phyloP scores from a whole-genome alignment of 2,888 invertebrate genomes.

The Eupithecia exiguata region DNA sequence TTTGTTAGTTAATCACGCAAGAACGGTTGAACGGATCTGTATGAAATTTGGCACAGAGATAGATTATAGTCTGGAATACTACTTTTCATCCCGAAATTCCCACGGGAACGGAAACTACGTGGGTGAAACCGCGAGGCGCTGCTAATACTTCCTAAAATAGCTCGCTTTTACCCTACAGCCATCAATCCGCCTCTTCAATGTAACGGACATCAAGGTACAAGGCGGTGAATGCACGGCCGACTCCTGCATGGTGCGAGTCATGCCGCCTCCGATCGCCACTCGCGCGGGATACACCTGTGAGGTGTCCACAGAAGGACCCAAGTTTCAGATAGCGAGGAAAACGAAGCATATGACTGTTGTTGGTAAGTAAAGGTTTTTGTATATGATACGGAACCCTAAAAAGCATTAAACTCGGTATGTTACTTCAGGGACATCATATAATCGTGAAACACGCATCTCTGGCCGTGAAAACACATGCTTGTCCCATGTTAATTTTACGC shows the following conservation, averaged over 20 bases:
- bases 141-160: background rate
- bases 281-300: constrained; percentile 76
- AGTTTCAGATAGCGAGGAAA: constrained; percentile 75
- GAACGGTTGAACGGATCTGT: too few species aligned
- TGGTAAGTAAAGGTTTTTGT: constrained; percentile 57
- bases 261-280: constrained; percentile 74
- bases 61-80: too few species aligned
- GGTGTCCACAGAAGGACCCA: constrained; percentile 78
- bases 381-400: background rate
- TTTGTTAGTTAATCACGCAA: too few species aligned
- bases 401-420: background rate
- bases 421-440: background rate
- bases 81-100: too few species aligned
- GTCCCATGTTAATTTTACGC: constrained; percentile 3
- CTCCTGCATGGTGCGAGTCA: constrained; percentile 72
- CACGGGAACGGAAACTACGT: too few species aligned
- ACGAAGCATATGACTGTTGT: constrained; percentile 80
- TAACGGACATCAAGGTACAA: constrained; percentile 75
- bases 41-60: too few species aligned
- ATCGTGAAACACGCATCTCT: background rate
- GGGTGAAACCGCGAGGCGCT: too few species aligned
- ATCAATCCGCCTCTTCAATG: constrained; percentile 73
- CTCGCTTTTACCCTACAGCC: constrained; percentile 58
- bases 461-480: background rate
- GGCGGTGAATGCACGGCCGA: constrained; percentile 71